Percentiles rank a stretch among this genome's conserved stretches.
phyloP scores from a whole-genome alignment of 2,888 invertebrate genomes.

The Diarsia brunnea region DNA sequence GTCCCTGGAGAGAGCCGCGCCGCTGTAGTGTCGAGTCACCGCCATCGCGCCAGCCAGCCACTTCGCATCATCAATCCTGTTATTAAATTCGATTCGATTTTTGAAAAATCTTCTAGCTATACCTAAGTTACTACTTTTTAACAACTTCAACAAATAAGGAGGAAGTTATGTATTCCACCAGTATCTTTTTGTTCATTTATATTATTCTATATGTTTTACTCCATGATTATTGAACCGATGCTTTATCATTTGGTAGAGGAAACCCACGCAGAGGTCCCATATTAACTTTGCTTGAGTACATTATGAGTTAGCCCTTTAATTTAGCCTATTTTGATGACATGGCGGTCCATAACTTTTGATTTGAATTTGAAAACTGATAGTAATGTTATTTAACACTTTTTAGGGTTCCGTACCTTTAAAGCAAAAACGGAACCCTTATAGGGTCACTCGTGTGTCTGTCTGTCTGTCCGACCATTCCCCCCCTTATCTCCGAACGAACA shows the following conservation, averaged over 20 bases:
- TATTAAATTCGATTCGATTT: slow-evolving; percentile 23
- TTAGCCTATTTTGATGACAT: neutral
- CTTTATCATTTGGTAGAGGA: too few species aligned
- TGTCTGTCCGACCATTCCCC: too few species aligned
- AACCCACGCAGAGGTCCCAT: too few species aligned
- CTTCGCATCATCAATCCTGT: slow-evolving; percentile 30
- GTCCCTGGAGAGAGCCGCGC: slow-evolving; percentile 1
- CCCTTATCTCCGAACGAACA: too few species aligned
- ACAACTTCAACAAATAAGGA: neutral
- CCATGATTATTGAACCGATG: too few species aligned
- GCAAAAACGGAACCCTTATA: too few species aligned
- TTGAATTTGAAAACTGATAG: neutral
- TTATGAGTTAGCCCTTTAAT: neutral
- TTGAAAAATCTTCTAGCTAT: slow-evolving; percentile 7
- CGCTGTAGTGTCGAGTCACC: slow-evolving; percentile 12
- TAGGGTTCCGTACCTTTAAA: too few species aligned
- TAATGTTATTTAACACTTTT: too few species aligned
- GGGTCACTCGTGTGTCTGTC: too few species aligned
- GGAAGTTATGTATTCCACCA: neutral
- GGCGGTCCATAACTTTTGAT: neutral
- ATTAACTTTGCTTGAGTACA: too few species aligned
- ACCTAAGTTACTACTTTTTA: neutral
- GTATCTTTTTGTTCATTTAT: too few species aligned
- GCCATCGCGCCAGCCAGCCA: slow-evolving; percentile 9
- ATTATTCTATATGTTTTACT: too few species aligned